Evolutionary conservation across 1,140 invertebrate species (phyloP).

Genomic region (Manduca sexta): DNA sequence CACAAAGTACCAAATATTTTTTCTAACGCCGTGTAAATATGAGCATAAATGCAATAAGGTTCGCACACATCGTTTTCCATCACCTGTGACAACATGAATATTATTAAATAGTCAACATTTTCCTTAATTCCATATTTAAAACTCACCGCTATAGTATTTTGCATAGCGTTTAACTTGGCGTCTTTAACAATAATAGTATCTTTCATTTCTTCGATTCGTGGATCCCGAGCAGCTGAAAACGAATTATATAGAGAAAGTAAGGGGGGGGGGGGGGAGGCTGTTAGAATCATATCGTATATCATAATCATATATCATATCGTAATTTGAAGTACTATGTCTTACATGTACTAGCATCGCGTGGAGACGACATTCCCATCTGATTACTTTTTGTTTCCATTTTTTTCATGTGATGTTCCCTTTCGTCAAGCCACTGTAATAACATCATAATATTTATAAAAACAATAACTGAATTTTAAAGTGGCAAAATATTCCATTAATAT

Average conservation of each 20-base stretch:
- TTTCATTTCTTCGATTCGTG: conserved; percentile 52
- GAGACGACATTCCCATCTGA: conserved; percentile 20
- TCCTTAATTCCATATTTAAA: background rate
- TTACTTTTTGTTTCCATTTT: conserved; percentile 34
- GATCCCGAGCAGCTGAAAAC: conserved; percentile 37
- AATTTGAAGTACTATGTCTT: too few relatives aligned
- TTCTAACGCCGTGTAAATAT: conserved; percentile 59
- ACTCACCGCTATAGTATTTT: conserved; percentile 59
- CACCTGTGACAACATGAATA: conserved; percentile 32
- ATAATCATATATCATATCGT: too few relatives aligned
- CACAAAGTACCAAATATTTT: conserved; percentile 57
- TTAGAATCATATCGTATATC: too few relatives aligned
- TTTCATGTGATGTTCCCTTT: conserved; percentile 16
- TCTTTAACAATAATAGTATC: conserved; percentile 53
- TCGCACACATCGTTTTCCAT: conserved; percentile 64
- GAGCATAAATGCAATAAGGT: conserved; percentile 60
- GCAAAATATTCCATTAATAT: conserved; percentile 1
- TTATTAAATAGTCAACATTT: background rate
- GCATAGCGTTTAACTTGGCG: conserved; percentile 60
- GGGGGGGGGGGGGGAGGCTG: background rate
- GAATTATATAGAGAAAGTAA: background rate
- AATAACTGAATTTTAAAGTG: too few relatives aligned
- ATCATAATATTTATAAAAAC: too few relatives aligned
- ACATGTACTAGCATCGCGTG: conserved; percentile 43
- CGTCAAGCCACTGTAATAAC: conserved; percentile 26